These are phyloP conservation scores for Neoaliturus tenellus DNA, from an alignment of 2,888 invertebrate genomes.

Conservation along the genomic window DNA sequence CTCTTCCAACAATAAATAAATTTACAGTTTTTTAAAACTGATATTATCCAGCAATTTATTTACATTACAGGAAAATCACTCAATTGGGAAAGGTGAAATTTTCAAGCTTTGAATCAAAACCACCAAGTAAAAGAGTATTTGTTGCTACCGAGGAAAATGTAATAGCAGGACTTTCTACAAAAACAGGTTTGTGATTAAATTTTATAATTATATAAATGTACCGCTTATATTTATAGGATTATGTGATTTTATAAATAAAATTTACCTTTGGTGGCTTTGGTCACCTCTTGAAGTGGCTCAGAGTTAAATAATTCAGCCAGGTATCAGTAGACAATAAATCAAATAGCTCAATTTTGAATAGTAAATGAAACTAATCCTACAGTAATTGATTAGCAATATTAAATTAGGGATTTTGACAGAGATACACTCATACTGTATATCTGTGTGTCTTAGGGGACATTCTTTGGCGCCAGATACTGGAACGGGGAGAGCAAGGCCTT, in stretches of 20 bases:
- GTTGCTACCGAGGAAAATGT: constrained; percentile 93
- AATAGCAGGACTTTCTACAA: constrained; percentile 87
- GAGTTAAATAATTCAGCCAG: background rate
- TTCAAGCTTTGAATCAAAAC: constrained; percentile 84
- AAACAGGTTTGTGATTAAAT: constrained; percentile 81
- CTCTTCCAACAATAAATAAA: constrained; percentile 59
- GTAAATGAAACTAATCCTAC: background rate
- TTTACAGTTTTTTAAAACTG: background rate
- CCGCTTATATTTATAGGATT: too few species aligned
- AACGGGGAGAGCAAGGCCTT: constrained; percentile 78
- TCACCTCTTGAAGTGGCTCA: too few species aligned
- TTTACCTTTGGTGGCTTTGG: too few species aligned
- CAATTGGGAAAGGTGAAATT: constrained; percentile 89
- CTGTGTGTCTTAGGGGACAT: constrained; percentile 79
- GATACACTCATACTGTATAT: too few species aligned
- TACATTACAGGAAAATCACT: constrained; percentile 85
- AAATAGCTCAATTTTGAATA: background rate
- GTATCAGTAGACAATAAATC: too few species aligned
- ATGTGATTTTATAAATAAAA: too few species aligned
- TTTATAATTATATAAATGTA: too few species aligned
- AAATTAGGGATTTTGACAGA: background rate
- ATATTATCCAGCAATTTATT: too few species aligned
- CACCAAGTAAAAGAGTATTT: constrained; percentile 83
- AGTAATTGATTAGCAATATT: background rate
- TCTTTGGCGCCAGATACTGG: constrained; percentile 90